Evolutionary conservation across 1,140 invertebrate genomes (phyloP).

Genomic region (Drosophila truncata): DNA sequence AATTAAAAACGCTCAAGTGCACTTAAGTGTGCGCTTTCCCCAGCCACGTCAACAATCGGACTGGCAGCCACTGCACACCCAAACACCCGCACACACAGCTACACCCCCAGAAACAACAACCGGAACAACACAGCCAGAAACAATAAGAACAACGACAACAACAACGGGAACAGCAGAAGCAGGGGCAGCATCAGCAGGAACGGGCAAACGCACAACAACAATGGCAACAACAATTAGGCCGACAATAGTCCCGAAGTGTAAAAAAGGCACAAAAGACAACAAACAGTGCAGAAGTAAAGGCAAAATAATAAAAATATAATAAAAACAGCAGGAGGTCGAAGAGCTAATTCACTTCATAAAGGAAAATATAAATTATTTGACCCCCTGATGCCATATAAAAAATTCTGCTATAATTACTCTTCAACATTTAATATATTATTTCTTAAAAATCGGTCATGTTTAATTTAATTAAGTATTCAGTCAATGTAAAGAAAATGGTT

Average conservation of each 20-base stretch:
- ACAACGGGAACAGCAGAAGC: not conserved
- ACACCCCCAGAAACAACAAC: constrained; percentile 8
- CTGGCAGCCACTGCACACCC: constrained; percentile 52
- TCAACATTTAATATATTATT: not conserved
- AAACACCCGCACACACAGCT: constrained; percentile 25
- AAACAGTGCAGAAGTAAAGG: constrained; percentile 29
- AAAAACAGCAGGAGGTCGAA: constrained; percentile 9
- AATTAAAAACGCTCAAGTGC: constrained; percentile 83
- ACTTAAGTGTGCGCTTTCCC: constrained; percentile 77
- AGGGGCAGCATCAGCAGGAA: not conserved
- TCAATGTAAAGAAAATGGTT: too few relatives aligned
- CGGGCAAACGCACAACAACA: constrained; percentile 36
- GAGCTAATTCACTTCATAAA: constrained; percentile 7
- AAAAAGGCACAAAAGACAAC: constrained; percentile 54
- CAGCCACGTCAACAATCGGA: constrained; percentile 71
- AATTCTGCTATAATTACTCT: not conserved
- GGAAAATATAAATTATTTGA: not conserved
- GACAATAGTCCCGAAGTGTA: constrained; percentile 63
- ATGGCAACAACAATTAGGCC: constrained; percentile 67
- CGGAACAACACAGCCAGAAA: constrained; percentile 5
- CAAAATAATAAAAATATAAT: constrained; percentile 35
- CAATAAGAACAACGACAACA: constrained; percentile 4
- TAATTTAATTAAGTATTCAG: too few relatives aligned
- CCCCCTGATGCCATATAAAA: not conserved
- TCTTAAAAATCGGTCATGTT: too few relatives aligned